Evolutionary conservation across 1,140 invertebrate genomes (phyloP).

Genomic region (Heliothis subflexa): DNA sequence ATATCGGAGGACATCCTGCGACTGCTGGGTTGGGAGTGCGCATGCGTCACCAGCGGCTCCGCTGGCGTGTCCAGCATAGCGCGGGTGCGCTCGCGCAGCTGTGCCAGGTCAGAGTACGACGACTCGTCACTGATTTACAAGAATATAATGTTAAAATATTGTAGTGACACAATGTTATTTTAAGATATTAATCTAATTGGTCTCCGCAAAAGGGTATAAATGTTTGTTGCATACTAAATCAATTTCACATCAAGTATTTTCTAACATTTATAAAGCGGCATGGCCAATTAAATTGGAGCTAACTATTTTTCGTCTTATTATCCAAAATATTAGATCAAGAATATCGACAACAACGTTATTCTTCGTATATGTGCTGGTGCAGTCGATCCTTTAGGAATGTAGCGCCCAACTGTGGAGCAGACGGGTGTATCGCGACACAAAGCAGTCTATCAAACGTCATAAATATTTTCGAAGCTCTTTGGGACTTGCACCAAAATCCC

Average conservation of each 20-base stretch:
- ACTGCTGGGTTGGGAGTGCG: constrained; percentile 75
- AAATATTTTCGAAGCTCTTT: constrained; percentile 79
- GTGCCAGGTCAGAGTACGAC: constrained; percentile 75
- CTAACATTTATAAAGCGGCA: no score
- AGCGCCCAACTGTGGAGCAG: neutral
- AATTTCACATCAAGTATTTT: no score
- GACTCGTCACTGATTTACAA: constrained; percentile 70
- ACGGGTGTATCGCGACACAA: constrained; percentile 60
- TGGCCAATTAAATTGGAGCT: no score
- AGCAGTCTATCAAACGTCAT: constrained; percentile 81
- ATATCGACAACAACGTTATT: neutral
- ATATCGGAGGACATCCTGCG: constrained; percentile 74
- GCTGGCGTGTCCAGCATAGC: constrained; percentile 69
- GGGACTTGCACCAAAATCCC: constrained; percentile 64
- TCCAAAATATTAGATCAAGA: no score
- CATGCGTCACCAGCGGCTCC: constrained; percentile 67
- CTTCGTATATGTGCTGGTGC: neutral
- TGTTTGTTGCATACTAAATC: no score
- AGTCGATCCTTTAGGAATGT: constrained; percentile 21
- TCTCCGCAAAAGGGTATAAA: no score
- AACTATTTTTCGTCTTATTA: no score
- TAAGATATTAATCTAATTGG: no score
- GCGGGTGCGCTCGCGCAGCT: constrained; percentile 71
- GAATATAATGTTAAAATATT: neutral
- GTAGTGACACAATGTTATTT: neutral